Percentiles rank a stretch among this genome's conserved stretches.
These are phyloP conservation scores for Hormaphis cornu DNA, from an alignment of 1,140 invertebrate species.

Conservation along the genomic window DNA sequence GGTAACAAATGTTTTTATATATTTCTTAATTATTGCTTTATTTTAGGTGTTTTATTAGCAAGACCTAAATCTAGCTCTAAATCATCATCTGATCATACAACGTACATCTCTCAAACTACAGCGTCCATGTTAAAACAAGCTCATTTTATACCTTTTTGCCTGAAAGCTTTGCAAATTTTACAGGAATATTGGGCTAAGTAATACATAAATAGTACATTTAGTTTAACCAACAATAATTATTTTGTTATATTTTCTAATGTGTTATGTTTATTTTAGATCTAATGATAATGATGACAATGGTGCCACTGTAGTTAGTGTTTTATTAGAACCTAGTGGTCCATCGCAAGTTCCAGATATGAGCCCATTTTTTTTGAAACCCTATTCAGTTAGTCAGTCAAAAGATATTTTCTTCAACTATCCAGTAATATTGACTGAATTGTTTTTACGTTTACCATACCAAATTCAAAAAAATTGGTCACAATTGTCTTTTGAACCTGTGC, in stretches of 20 bases:
- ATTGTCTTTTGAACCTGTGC: conserved; percentile 49
- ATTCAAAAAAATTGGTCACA: conserved; percentile 61
- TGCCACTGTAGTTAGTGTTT: conserved; percentile 43
- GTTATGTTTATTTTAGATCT: background rate
- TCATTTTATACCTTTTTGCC: conserved; percentile 6
- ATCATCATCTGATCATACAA: conserved; percentile 2
- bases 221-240: background rate
- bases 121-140: conserved; percentile 18
- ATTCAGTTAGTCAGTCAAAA: conserved; percentile 79
- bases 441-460: conserved; percentile 86
- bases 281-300: conserved; percentile 13
- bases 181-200: conserved; percentile 26
- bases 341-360: conserved; percentile 84
- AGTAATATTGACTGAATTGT: conserved; percentile 88
- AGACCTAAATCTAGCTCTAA: conserved; percentile 30
- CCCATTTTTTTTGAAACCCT: conserved; percentile 88
- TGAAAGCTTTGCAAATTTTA: conserved; percentile 12
- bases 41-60: conserved; percentile 21
- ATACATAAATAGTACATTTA: background rate
- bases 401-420: conserved; percentile 92
- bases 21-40: background rate
- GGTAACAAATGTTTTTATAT: background rate
- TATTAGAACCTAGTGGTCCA: conserved; percentile 72
- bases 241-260: background rate
- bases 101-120: conserved; percentile 16